Percentiles rank a stretch among this genome's conserved stretches.
These are phyloP conservation scores for Chromoteleia sp. DNA, from an alignment of 2,888 invertebrate species.

Conservation along the genomic window DNA sequence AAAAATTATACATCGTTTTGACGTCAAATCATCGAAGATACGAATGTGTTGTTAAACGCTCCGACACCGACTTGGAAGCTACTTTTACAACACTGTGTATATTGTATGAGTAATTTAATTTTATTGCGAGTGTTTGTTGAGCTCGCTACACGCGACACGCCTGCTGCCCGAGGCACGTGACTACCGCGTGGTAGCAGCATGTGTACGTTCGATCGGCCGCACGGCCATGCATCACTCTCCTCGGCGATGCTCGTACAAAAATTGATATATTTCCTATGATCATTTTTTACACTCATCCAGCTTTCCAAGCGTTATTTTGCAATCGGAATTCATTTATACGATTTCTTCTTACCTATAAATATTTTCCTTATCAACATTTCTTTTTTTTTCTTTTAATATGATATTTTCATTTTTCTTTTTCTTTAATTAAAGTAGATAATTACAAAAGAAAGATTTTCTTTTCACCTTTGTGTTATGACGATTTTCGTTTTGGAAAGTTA, in stretches of 20 bases:
- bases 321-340: background rate
- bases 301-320: background rate
- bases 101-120: conserved; percentile 71
- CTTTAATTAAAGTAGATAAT: too few species aligned
- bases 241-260: conserved; percentile 15
- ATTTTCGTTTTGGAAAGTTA: background rate
- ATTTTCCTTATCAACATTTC: background rate
- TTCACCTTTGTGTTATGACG: too few species aligned
- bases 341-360: background rate
- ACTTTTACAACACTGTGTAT: conserved; percentile 58
- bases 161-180: conserved; percentile 76
- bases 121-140: conserved; percentile 74
- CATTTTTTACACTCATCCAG: background rate
- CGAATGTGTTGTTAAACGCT: conserved; percentile 10
- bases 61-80: conserved; percentile 23
- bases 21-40: conserved; percentile 18
- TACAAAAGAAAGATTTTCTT: too few species aligned
- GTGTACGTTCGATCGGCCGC: conserved; percentile 64
- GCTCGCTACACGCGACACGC: conserved; percentile 71
- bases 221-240: conserved; percentile 24
- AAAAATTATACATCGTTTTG: conserved; percentile 38
- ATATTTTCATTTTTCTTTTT: too few species aligned
- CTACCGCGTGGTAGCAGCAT: conserved; percentile 75
- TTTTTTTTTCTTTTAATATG: too few species aligned
- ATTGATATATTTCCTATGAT: conserved; percentile 37